Evolutionary conservation across 2,797 vertebrate species (phyloP).

Genomic region (Acanthiza pusilla): DNA sequence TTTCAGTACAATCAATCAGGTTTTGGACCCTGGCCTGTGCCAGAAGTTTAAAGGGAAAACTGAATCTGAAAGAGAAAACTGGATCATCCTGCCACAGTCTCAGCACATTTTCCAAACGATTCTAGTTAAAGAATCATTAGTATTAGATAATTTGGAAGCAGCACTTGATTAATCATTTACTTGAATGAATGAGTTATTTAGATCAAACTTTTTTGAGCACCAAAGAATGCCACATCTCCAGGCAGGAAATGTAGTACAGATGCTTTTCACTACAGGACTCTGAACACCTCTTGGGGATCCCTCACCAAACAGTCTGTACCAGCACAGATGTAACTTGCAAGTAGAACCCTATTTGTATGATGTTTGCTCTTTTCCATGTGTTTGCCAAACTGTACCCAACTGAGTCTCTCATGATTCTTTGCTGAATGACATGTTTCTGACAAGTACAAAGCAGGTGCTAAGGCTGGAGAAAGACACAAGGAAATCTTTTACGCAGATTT

Average conservation of each 20-base stretch:
- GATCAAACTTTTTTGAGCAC: background rate
- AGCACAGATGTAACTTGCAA: background rate
- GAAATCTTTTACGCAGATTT: background rate
- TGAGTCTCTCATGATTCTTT: background rate
- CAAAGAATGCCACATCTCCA: background rate
- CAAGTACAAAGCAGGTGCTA: background rate
- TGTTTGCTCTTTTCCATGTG: background rate
- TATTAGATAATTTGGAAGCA: background rate
- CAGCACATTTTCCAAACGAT: background rate
- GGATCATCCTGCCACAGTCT: background rate
- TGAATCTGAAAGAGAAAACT: background rate
- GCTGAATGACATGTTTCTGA: background rate
- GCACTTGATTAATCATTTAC: background rate
- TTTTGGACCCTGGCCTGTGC: background rate
- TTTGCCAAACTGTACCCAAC: background rate
- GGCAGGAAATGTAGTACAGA: rapidly evolving
- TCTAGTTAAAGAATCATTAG: background rate
- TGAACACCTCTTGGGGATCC: background rate
- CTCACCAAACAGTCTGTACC: background rate
- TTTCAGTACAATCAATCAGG: background rate
- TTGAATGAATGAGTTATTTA: background rate
- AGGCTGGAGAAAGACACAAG: background rate
- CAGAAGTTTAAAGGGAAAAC: background rate
- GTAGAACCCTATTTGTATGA: background rate
- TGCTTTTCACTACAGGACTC: background rate